Evolutionary conservation across 2,797 vertebrate genomes (phyloP).

Genomic region (Cirrhinus mrigala): DNA sequence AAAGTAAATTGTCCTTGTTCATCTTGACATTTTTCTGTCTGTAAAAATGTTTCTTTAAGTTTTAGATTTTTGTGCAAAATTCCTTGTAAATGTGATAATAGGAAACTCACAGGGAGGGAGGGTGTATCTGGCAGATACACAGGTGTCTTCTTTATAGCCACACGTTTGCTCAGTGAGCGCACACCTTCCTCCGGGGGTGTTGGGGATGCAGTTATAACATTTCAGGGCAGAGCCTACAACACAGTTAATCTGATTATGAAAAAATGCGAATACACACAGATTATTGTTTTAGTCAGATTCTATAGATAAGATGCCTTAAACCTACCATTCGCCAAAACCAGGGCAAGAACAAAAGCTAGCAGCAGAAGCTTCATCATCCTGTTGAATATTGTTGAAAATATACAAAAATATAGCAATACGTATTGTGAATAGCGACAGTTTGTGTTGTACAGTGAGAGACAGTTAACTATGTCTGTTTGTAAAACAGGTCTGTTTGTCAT

Average conservation of each 20-base stretch:
- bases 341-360: constrained; percentile 63
- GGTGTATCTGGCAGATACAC: too few relatives aligned
- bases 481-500: too few relatives aligned
- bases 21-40: too few relatives aligned
- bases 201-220: constrained; percentile 15
- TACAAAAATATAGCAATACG: too few relatives aligned
- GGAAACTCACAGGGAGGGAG: too few relatives aligned
- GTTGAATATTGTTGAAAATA: too few relatives aligned
- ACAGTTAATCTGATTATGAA: background rate
- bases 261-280: background rate
- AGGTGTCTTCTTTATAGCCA: background rate
- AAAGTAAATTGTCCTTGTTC: too few relatives aligned
- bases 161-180: background rate
- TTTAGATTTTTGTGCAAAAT: too few relatives aligned
- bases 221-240: constrained; percentile 27
- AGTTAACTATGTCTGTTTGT: too few relatives aligned
- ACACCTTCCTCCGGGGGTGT: background rate
- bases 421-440: too few relatives aligned
- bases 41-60: too few relatives aligned
- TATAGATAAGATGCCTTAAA: constrained; percentile 17
- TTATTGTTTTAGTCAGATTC: background rate
- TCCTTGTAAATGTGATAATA: background rate
- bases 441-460: too few relatives aligned
- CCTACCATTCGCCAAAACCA: constrained; percentile 76
- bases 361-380: constrained; percentile 76